These are phyloP conservation scores for Crocodylus rhombifer DNA, from an alignment of 2,797 vertebrate species.

Conservation along the genomic window DNA sequence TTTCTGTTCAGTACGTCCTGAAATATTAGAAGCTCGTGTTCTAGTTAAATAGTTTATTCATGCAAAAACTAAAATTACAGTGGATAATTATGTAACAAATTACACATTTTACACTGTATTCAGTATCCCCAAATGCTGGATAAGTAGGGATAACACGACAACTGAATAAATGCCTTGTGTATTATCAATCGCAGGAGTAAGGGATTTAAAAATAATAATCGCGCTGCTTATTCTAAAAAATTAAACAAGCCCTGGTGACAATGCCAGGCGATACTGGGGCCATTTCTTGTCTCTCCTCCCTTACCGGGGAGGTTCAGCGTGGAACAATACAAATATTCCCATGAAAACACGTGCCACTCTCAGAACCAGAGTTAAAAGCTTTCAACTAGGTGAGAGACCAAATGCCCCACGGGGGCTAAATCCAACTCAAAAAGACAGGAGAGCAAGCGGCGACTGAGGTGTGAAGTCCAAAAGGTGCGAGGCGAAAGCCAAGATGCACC, in stretches of 20 bases:
- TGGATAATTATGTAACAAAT: not conserved
- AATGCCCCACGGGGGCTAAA: not conserved
- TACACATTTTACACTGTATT: not conserved
- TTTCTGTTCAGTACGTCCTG: slow-evolving; percentile 5
- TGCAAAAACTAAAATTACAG: not conserved
- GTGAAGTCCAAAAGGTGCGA: not conserved
- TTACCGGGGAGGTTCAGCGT: not conserved
- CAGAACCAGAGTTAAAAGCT: not conserved
- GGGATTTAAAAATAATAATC: not conserved
- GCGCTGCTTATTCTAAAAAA: not conserved
- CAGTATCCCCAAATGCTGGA: not conserved
- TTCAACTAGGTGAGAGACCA: not conserved
- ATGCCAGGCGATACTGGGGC: not conserved
- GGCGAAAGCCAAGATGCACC: too few species aligned
- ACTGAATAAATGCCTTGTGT: not conserved
- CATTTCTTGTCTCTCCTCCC: not conserved
- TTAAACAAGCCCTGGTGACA: not conserved
- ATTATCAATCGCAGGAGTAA: rapidly evolving
- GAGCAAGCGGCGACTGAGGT: not conserved
- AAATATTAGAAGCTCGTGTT: slow-evolving; percentile 7
- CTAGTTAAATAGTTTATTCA: slow-evolving; percentile 38
- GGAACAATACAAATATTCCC: not conserved
- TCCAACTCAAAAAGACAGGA: not conserved
- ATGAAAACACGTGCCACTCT: not conserved
- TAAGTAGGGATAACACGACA: not conserved